Percentiles rank a stretch among this genome's conserved stretches.
Conservation (phyloP, 2,113 vertebrate genomes). For the Phainopepla nitens region DNA sequence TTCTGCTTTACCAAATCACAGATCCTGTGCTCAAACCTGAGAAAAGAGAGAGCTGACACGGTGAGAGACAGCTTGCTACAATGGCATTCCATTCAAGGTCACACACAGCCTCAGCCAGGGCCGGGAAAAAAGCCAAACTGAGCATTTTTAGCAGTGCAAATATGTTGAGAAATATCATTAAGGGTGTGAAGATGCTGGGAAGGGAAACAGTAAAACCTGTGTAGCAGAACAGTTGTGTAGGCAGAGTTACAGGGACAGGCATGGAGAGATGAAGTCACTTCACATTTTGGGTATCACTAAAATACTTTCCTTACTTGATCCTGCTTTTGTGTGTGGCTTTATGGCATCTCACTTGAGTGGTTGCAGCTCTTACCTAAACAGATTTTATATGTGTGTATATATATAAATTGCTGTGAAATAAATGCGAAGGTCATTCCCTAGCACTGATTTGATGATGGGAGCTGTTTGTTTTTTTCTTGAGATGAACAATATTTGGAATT, state of each 20-base stretch:
- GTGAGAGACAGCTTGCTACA: background rate
- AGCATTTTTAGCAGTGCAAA: background rate
- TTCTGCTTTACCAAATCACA: background rate
- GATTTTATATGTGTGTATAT: no score
- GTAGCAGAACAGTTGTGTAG: background rate
- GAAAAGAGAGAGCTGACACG: background rate
- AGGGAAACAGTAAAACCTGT: background rate
- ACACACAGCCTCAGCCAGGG: background rate
- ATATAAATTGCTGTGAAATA: background rate
- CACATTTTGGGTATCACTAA: background rate
- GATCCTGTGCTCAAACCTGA: background rate
- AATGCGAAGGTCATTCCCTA: background rate
- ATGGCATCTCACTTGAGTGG: background rate
- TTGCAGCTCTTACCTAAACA: background rate
- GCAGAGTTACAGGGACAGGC: background rate
- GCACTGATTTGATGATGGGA: background rate
- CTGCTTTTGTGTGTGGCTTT: background rate
- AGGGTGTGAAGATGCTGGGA: background rate
- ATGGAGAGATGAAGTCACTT: background rate
- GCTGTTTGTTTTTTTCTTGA: background rate
- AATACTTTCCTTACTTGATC: accelerated
- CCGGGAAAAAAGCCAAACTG: conserved; percentile 10
- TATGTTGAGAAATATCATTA: background rate
- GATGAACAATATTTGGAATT: background rate
- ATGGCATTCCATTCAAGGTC: background rate